Base-by-base conservation (phyloP, 2,888 invertebrate species). In the Hypomecis atomaria region DNA sequence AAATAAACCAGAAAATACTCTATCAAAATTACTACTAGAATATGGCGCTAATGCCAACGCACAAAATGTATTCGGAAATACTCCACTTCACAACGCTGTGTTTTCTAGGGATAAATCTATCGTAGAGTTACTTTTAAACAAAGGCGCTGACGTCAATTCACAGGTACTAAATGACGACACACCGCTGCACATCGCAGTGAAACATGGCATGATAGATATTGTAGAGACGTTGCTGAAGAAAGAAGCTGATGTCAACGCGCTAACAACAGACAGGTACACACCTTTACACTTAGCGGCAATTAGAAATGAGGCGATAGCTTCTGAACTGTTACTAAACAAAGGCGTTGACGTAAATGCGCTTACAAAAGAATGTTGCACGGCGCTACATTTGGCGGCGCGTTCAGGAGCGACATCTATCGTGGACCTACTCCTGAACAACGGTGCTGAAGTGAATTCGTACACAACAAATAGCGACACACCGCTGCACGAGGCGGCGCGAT, bases 141-240 rank as follows among this genome's bases (percentile, higher is more conserved):
- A 47, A 9, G 33, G 33, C 0, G 47, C 33, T 47, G 47, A 47
- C 10, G 9, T 33, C 0, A 47, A 47, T 8, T 23, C 33, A 4
- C 33, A 13, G 3, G n/a, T 4, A 4, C 6, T 1, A 44, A 7
- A 11, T 0, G 13, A n/a, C 6, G 5, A 44, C 13, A 44, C 44
- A 0, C 44, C 13, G 5, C 11, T 44, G 13, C 44, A 72, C 69
- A 66, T 23, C 23, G 23, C 23, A 23, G 23, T 23, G 23, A 23
- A 23, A 23, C 3, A 23, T 23, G 1, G 23, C 1, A 23, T 23
- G 23, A 23, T 23, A 23, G 23, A 23, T 23, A 23, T 23, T 23
- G 23, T 23, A 23, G 23, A 23, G 23, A 2, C 3, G 23, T 23
- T 23, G 23, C 23, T 23, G 23, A 23, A 23, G 23, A 23, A 23